Conservation (phyloP, 1,140 invertebrate genomes). For the Grapholita molesta region DNA sequence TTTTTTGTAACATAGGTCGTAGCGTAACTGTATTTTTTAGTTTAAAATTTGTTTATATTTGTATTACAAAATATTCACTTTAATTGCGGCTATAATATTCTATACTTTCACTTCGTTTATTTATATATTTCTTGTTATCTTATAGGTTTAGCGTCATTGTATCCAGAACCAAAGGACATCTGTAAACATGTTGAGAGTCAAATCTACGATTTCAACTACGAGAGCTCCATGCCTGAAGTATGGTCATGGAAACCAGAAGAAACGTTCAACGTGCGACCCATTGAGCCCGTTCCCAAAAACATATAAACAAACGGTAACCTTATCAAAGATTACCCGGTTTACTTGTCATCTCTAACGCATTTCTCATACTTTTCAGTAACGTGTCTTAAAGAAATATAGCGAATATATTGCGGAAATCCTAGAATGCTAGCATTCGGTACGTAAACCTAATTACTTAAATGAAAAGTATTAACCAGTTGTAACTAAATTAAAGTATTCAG, state of each 20-base stretch:
- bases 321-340: slow-evolving; percentile 21
- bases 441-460: neutral
- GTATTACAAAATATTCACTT: neutral
- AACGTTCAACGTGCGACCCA: slow-evolving; percentile 76
- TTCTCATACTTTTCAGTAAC: neutral
- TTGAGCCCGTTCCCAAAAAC: slow-evolving; percentile 74
- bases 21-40: neutral
- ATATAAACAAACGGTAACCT: slow-evolving; percentile 46
- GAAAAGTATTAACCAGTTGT: neutral
- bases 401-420: no score
- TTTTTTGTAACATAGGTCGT: neutral
- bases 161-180: slow-evolving; percentile 90
- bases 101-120: neutral
- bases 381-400: no score
- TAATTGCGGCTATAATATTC: neutral
- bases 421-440: neutral
- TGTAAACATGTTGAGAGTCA: slow-evolving; percentile 84
- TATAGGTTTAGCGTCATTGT: slow-evolving; percentile 88
- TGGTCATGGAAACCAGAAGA: slow-evolving; percentile 84
- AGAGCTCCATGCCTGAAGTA: slow-evolving; percentile 85
- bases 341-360: slow-evolving; percentile 13
- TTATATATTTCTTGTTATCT: neutral
- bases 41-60: neutral
- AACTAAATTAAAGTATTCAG: neutral
- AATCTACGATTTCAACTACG: slow-evolving; percentile 89